Base-by-base conservation (phyloP, 2,113 vertebrate genomes). In the Aptenodytes forsteri region DNA sequence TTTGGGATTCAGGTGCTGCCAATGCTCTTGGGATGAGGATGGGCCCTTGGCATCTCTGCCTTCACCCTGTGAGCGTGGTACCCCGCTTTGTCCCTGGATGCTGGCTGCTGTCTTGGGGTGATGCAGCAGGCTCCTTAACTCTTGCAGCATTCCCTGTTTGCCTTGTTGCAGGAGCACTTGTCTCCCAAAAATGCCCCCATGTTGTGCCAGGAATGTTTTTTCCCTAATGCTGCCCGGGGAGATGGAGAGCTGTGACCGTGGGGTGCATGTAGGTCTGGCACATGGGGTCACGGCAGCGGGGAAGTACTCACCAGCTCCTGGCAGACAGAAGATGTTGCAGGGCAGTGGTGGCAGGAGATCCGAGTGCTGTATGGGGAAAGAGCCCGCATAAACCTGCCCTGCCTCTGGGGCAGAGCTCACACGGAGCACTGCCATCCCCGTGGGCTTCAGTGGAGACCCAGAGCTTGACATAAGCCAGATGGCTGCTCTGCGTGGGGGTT, bases 271-370 rank as follows among this genome's bases (percentile, higher is more conserved):
- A 2, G 34, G 38, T 14, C 73, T 76, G 73, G 34, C 40, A 8
- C 4, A 1, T 1, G 30, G 18, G 46, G 16, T 20, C 20, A 17
- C 4, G 11, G 56, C 9, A 4, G 5, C 0, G 2, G 58, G 34
- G 38, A 56, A 34, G 66, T 30, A 26, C 23, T n/a, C 4, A 3
- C 30, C 75, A 59, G 79, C 20, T 59, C 67, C 26, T 19, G 56
- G 83, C 25, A 52, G 71, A 9, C 25, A 22, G 73, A 29, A 9
- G 56, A 6, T 11, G 15, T 7, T 56, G 47, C 42, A n/a, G 65
- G 44, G 58, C 36, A 38, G 34, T 4, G 38, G 80, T 27, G 65
- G 32, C 49, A 70, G 71, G 26, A 52, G 22, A 13, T n/a, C 34
- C 2, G 4, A 16, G 49, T 9, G 6, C 30, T 73, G 6, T 2